Percentiles rank a stretch among this genome's conserved stretches.
Conservation (phyloP, 1,140 invertebrate genomes). For the Diabrotica virgifera region DNA sequence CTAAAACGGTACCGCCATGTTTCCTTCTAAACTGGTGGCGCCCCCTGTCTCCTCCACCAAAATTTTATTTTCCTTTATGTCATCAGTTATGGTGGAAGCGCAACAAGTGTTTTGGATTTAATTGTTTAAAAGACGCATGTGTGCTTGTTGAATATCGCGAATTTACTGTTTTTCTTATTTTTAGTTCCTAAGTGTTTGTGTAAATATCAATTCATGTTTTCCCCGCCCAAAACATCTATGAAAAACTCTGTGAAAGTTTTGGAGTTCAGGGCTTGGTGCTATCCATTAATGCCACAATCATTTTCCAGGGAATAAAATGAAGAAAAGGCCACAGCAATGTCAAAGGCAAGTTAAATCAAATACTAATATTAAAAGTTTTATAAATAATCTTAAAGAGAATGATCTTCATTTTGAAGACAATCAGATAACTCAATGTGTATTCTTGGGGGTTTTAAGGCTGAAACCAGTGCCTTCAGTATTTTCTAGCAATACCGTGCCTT, state of each 20-base stretch:
- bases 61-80: slow-evolving; percentile 15
- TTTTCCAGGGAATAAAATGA: slow-evolving; percentile 16
- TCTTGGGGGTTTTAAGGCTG: slow-evolving; percentile 24
- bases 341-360: slow-evolving; percentile 18
- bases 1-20: no score
- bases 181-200: not conserved
- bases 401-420: slow-evolving; percentile 20
- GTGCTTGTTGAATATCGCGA: not conserved
- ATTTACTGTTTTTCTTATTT: not conserved
- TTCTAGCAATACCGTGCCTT: slow-evolving; percentile 12
- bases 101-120: slow-evolving; percentile 28
- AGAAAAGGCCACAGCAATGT: slow-evolving; percentile 17
- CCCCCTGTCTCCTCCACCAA: slow-evolving; percentile 6
- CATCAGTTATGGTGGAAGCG: slow-evolving; percentile 27
- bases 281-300: slow-evolving; percentile 7
- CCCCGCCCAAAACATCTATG: not conserved
- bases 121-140: slow-evolving; percentile 17
- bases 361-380: slow-evolving; percentile 10
- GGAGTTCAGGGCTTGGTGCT: slow-evolving; percentile 14
- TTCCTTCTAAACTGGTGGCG: not conserved
- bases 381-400: slow-evolving; percentile 22
- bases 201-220: not conserved
- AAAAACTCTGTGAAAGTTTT: slow-evolving; percentile 14
- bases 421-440: slow-evolving; percentile 25
- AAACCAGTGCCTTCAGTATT: slow-evolving; percentile 26